Evolutionary conservation across 2,888 invertebrate genomes (phyloP), one percentile per base, ranked within the genome.

Genomic region (Troglohyphantes excavatus): DNA sequence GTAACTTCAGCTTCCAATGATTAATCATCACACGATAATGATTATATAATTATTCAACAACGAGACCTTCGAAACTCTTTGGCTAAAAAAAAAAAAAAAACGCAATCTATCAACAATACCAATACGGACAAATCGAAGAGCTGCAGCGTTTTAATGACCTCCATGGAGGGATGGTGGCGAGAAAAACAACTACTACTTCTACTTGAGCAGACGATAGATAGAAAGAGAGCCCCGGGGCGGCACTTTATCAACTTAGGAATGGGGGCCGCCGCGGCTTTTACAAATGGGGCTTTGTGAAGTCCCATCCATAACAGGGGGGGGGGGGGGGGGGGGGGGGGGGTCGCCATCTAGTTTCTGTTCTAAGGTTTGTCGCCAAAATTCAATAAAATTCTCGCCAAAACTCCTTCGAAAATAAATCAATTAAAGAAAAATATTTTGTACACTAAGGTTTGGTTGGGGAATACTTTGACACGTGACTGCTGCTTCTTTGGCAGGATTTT

Each of bases 161-260:
- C 23, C 46, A 19, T 68, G 27, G 19, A 33, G 46, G 46, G 6
- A 27, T 6, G 19, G 11, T 13, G 43, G 33, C 23, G 39, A 72
- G 46, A 72, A 72, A 19, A 72, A 72, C 7, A 46, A 27, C 46
- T 29, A 46, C 17, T 17, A 23, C 23, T 72, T 53, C 46, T 43
- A 26, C 43, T 43, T 7, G 13, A 27, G 26, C 67, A 61, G 82
- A 61, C 61, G 61, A 82, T 70, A 70, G 26, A 68, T 13, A 26
- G 82, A 29, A n/a, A 53, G 53, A 46, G 26, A 7, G 65, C 63
- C 83, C 73, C 27, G 13, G 67, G 73, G 83, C 63, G 72, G 21
- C 73, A 83, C 73, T 83, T 73, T 83, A 83, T 83, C 83, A 73
- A 73, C 29, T 83, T 73, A 46, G 73, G 73, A 83, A 83, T 83